Percentiles rank a stretch among this genome's conserved stretches.
Evolutionary conservation across 1,140 invertebrate genomes (phyloP).

Genomic region (Ceratosolen solmsi): DNA sequence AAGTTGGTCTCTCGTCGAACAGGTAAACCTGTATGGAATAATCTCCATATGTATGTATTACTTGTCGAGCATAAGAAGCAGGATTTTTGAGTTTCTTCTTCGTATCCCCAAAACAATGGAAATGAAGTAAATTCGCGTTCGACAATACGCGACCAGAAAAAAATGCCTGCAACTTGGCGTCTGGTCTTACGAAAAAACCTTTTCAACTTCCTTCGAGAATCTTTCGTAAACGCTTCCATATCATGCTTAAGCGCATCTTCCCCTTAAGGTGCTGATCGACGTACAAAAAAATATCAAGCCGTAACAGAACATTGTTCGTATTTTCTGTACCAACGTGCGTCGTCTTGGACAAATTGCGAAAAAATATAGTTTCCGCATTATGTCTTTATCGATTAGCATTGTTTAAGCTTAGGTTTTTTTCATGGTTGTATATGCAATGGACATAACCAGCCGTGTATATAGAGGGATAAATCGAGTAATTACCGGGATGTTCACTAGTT

Average conservation of each 20-base stretch:
- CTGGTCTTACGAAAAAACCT: neutral
- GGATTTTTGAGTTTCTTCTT: neutral
- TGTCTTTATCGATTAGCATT: slow-evolving; percentile 52
- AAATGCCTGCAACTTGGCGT: neutral
- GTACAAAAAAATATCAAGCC: neutral
- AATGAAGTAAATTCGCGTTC: slow-evolving; percentile 3
- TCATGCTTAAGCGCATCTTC: neutral
- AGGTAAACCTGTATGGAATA: neutral
- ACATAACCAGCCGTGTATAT: too few relatives aligned
- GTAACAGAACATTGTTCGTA: neutral
- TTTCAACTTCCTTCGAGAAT: neutral
- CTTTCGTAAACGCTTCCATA: neutral
- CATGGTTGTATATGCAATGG: too few relatives aligned
- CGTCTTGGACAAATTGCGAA: slow-evolving; percentile 38
- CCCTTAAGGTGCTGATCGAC: slow-evolving; percentile 12
- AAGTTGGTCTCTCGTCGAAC: neutral
- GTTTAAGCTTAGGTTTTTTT: neutral
- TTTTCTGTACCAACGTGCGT: neutral
- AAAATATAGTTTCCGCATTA: slow-evolving; percentile 26
- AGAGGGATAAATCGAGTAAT: too few relatives aligned
- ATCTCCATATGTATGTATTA: slow-evolving; percentile 6
- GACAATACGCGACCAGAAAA: slow-evolving; percentile 5
- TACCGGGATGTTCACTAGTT: too few relatives aligned
- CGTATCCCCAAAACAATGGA: slow-evolving; percentile 1
- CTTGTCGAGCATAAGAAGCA: neutral